These are phyloP conservation scores for Callionymus lyra DNA, from an alignment of 2,113 vertebrate genomes.

Conservation along the genomic window DNA sequence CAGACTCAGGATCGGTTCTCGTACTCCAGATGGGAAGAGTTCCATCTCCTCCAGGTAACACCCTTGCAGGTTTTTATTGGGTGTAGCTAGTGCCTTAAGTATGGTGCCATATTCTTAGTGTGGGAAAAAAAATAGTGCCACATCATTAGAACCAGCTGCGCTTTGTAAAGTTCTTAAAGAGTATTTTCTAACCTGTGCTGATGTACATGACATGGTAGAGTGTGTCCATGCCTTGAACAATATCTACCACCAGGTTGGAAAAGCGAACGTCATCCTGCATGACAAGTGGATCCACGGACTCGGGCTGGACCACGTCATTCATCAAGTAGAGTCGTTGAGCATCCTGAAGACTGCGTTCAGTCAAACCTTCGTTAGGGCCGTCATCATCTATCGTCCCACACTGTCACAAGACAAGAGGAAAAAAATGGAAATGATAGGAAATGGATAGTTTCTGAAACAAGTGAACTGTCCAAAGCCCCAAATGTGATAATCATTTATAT, in stretches of 20 bases:
- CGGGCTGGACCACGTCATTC: slow-evolving; percentile 93
- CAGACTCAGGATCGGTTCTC: slow-evolving; percentile 84
- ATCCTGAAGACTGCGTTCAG: slow-evolving; percentile 92
- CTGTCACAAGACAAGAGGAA: slow-evolving; percentile 74
- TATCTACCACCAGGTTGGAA: slow-evolving; percentile 90
- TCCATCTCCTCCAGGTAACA: slow-evolving; percentile 98
- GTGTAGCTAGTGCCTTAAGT: slow-evolving; percentile 86
- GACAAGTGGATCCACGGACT: slow-evolving; percentile 84
- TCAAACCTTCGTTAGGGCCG: slow-evolving; percentile 86
- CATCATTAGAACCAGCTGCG: background rate
- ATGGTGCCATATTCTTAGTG: slow-evolving; percentile 87
- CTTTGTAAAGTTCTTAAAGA: background rate
- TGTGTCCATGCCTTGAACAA: slow-evolving; percentile 91
- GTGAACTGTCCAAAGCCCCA: too few species aligned
- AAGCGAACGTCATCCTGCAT: slow-evolving; percentile 92
- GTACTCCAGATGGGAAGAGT: slow-evolving; percentile 73
- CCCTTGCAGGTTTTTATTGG: slow-evolving; percentile 83
- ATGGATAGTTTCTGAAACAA: too few species aligned
- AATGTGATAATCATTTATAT: too few species aligned
- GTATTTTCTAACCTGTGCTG: slow-evolving; percentile 76
- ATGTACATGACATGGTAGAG: slow-evolving; percentile 97
- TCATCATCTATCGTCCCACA: slow-evolving; percentile 83
- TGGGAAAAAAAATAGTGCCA: background rate
- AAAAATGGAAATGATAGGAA: too few species aligned
- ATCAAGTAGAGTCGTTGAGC: slow-evolving; percentile 92